A percentile compares a stretch with the other conserved stretches of the same genome.
Evolutionary conservation across 1,140 invertebrate species (phyloP).

Genomic region (Panagrolaimus sp.): DNA sequence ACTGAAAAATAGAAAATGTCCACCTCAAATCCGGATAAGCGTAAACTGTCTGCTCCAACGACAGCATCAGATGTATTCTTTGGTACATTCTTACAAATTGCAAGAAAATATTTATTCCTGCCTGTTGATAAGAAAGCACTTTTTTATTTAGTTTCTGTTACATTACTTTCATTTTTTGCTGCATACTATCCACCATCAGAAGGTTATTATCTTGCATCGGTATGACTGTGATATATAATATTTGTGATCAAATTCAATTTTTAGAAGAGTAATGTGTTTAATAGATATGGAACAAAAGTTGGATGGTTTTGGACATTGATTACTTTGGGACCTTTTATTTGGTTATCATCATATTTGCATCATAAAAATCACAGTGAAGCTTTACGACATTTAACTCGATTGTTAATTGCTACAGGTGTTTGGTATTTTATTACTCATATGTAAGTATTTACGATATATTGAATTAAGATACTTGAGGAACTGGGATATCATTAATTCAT

Average conservation of each 20-base stretch:
- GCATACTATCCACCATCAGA: conserved; percentile 28
- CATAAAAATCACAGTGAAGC: conserved; percentile 60
- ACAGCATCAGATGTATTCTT: conserved; percentile 32
- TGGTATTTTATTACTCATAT: conserved; percentile 80
- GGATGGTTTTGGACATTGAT: conserved; percentile 55
- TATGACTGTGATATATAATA: conserved; percentile 18
- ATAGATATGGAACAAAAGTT: conserved; percentile 50
- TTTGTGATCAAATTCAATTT: conserved; percentile 22
- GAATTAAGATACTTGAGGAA: too few species aligned
- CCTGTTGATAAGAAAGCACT: conserved; percentile 33
- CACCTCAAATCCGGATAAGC: background rate
- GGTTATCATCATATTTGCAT: conserved; percentile 32
- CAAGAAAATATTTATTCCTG: conserved; percentile 40
- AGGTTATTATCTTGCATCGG: conserved; percentile 37
- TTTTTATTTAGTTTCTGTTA: conserved; percentile 29
- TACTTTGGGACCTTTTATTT: conserved; percentile 46
- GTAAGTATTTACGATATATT: conserved; percentile 24
- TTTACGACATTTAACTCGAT: conserved; percentile 66
- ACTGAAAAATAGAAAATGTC: background rate
- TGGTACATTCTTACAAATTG: conserved; percentile 32
- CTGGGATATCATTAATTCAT: too few species aligned
- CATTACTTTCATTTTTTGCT: conserved; percentile 31
- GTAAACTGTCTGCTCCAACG: conserved; percentile 23
- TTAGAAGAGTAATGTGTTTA: conserved; percentile 54
- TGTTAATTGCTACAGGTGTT: conserved; percentile 74